Evolutionary conservation across 2,113 vertebrate species (phyloP), one percentile per base, ranked within the genome.

Genomic region (Brachirus orientalis): DNA sequence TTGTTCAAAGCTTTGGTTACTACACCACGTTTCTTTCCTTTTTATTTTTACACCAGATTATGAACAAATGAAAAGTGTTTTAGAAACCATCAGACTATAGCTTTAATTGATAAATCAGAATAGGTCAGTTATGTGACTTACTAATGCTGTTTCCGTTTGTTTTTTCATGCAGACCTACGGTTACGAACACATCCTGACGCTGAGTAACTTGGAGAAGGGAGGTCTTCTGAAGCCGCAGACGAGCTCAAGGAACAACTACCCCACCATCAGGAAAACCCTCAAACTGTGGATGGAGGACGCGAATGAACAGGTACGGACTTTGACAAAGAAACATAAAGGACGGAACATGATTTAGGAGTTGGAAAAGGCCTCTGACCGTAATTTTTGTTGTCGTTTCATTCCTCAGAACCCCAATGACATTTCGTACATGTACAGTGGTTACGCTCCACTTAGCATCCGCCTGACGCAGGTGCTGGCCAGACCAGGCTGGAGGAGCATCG

Each of bases 221-320:
- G 97, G 97, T 9, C 94, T 99, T 41, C 80, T 99, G 59, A 97
- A 95, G 70, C 85, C 74, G 1, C 98, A 99, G 89, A 84, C 85
- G 0, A 87, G 91, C 11, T 92, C 95, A 5, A 93, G 97, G 71
- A 99, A 99, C 62, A 99, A 95, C 83, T 97, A 97, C 88, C 98
- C 98, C 5, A 99, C 96, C 0, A 96, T 99, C 60, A 93, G 98
- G 77, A 99, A 99, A 72, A 99, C 98, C 0, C 80, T 99, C 10
- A 97, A 97, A 57, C 91, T 99, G 48, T 99, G 97, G 97, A 97
- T 99, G 97, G 97, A 99, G 28, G 98, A 99, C 1, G 94, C 98
- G 8, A 99, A 99, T 0, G 98, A 99, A 19, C 97, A 99, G 89
- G 98, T 97, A 51, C 0, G 7, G 12, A 3, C 58, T 28, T 43